Base-by-base conservation (phyloP, 2,888 invertebrate genomes). In the Cylloceria caligata region DNA sequence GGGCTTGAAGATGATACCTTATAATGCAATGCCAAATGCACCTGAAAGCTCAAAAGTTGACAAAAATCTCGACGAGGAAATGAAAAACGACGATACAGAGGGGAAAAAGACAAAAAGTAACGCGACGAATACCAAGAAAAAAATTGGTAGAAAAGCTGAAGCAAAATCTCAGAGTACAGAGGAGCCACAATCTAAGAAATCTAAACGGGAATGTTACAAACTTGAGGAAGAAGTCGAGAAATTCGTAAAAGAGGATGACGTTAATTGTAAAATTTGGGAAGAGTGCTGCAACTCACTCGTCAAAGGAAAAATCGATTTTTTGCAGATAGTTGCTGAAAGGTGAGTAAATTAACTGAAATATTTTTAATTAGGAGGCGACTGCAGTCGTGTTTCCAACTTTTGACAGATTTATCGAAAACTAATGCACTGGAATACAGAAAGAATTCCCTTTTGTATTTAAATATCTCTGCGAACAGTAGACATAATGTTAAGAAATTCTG, bases 231-330 rank as follows among this genome's bases (percentile, higher is more conserved):
- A 93, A 36, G 87, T 94, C 1, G 77, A 88, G 34, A 89, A 93
- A 60, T 87, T 93, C 19, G 95, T 96, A 45, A 87, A 93, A n/a
- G 86, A 93, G 0, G 97, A 97, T 87, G 87, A 85, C 0, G 84
- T 89, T 1, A 97, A 97, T 89, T 88, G 90, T 39, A 96, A 96
- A 88, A 89, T 96, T 2, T 97, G 97, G 97, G 90, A 93, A 0
- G 95, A 96, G 83, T 96, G 96, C 80, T 90, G 94, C 62, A 90
- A 92, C 16, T 87, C 92, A 3, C 89, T 94, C 42, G 87, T 89
- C 2, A 92, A 93, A 52, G 95, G 95, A 0, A 95, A 94, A 90
- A 83, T 88, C 36, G 81, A 80, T 3, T 91, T 90, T 68, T 34
- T 90, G 11, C 73, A 88, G 64, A 67, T 73, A 13, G 87, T 91